phyloP scores from a whole-genome alignment of 2,888 invertebrate genomes.

The Mythimna albipuncta region DNA sequence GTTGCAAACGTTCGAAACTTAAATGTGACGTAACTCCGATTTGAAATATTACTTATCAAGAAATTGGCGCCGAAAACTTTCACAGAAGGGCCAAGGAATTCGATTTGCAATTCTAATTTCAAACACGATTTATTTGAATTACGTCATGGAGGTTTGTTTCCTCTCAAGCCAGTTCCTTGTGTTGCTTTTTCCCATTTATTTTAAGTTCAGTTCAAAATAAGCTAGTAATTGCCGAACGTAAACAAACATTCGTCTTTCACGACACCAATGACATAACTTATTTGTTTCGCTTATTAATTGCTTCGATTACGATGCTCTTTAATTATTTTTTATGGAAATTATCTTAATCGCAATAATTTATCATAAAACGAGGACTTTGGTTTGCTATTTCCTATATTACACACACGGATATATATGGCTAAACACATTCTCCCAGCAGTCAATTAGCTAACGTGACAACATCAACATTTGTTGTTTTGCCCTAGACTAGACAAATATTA shows the following conservation, averaged over 20 bases:
- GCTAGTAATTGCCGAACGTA: constrained; percentile 26
- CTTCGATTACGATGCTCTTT: constrained; percentile 35
- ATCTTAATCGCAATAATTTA: constrained; percentile 46
- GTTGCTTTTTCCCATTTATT: constrained; percentile 21
- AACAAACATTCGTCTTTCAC: constrained; percentile 45
- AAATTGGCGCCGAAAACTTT: constrained; percentile 57
- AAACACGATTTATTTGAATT: constrained; percentile 52
- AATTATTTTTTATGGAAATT: constrained; percentile 47
- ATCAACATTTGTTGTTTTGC: background rate
- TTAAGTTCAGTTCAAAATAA: constrained; percentile 25
- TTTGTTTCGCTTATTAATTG: constrained; percentile 51
- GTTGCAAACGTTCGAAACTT: constrained; percentile 33
- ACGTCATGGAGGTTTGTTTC: constrained; percentile 49
- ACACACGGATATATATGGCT: background rate
- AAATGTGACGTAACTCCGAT: constrained; percentile 41
- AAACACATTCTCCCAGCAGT: constrained; percentile 1
- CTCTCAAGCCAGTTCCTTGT: constrained; percentile 35
- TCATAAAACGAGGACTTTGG: constrained; percentile 17
- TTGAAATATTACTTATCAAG: constrained; percentile 43
- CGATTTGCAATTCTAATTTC: constrained; percentile 63
- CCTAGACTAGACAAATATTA: background rate
- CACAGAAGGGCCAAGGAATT: constrained; percentile 62
- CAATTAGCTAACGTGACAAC: background rate
- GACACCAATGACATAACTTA: constrained; percentile 57
- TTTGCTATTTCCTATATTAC: constrained; percentile 12